Conservation (phyloP, 2,888 invertebrate genomes). For the Bruchidius siliquastri region DNA sequence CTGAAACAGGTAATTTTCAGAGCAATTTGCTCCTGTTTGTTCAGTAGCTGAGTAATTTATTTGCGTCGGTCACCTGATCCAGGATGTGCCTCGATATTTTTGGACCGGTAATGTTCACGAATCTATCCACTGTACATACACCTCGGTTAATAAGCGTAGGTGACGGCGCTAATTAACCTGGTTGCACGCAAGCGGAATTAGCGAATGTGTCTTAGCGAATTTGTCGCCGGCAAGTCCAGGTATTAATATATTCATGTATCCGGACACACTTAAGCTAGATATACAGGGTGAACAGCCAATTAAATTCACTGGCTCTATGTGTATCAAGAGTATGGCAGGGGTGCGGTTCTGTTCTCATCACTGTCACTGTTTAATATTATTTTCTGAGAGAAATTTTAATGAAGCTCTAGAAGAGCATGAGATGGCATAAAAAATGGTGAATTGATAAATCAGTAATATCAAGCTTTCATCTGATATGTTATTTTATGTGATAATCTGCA, state of each 20-base stretch:
- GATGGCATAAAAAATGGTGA: no score
- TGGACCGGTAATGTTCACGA: not conserved
- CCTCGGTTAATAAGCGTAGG: not conserved
- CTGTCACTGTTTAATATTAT: no score
- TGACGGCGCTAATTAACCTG: not conserved
- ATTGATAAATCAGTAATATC: no score
- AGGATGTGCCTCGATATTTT: not conserved
- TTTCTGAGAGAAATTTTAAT: no score
- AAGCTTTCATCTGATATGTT: no score
- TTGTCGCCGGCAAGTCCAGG: not conserved
- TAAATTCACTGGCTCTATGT: no score
- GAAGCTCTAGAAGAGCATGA: no score
- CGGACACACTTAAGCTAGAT: not conserved
- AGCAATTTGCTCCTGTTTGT: constrained; percentile 46
- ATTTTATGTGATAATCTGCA: no score
- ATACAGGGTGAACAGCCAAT: not conserved
- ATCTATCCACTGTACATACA: not conserved
- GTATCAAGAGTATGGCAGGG: no score
- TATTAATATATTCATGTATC: not conserved
- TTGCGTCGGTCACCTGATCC: not conserved
- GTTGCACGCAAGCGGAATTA: not conserved
- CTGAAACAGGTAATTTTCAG: constrained; percentile 45
- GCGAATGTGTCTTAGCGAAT: not conserved
- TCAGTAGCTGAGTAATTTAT: constrained; percentile 10
- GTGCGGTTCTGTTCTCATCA: no score